A percentile compares a stretch with the other conserved stretches of the same genome.
Conservation (phyloP, 2,888 invertebrate genomes). For the Epicampocera succincta region DNA sequence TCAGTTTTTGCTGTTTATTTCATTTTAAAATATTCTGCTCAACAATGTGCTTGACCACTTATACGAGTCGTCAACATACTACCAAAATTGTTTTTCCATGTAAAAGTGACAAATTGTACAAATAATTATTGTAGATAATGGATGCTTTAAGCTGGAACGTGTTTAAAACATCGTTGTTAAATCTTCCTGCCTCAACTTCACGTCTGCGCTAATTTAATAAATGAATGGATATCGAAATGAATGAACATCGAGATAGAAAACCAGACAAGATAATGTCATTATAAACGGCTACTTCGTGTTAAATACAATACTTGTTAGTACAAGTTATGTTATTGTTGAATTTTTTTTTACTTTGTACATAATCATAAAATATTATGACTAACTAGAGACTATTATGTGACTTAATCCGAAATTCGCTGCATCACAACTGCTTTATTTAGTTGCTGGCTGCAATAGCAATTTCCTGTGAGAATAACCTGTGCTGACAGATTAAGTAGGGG, state of each 20-base stretch:
- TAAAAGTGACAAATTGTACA: slow-evolving; percentile 66
- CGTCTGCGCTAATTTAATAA: slow-evolving; percentile 22
- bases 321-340: slow-evolving; percentile 30
- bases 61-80: slow-evolving; percentile 44
- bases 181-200: slow-evolving; percentile 7
- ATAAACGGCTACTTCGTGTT: slow-evolving; percentile 41
- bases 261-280: slow-evolving; percentile 55
- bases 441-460: slow-evolving; percentile 15
- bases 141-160: slow-evolving; percentile 58
- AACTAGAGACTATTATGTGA: slow-evolving; percentile 56
- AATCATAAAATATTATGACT: slow-evolving; percentile 63
- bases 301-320: slow-evolving; percentile 16
- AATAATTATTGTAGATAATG: slow-evolving; percentile 60
- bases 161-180: slow-evolving; percentile 38
- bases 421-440: slow-evolving; percentile 22
- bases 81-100: slow-evolving; percentile 58
- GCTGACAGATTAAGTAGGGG: slow-evolving; percentile 31
- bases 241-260: slow-evolving; percentile 20
- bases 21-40: slow-evolving; percentile 46
- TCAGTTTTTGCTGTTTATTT: neutral
- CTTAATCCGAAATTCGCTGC: slow-evolving; percentile 53
- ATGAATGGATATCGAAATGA: slow-evolving; percentile 29
- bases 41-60: slow-evolving; percentile 27
- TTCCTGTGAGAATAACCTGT: slow-evolving; percentile 38
- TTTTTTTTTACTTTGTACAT: slow-evolving; percentile 20